Conservation (phyloP, 2,113 vertebrate genomes). For the Thunnus maccoyii region DNA sequence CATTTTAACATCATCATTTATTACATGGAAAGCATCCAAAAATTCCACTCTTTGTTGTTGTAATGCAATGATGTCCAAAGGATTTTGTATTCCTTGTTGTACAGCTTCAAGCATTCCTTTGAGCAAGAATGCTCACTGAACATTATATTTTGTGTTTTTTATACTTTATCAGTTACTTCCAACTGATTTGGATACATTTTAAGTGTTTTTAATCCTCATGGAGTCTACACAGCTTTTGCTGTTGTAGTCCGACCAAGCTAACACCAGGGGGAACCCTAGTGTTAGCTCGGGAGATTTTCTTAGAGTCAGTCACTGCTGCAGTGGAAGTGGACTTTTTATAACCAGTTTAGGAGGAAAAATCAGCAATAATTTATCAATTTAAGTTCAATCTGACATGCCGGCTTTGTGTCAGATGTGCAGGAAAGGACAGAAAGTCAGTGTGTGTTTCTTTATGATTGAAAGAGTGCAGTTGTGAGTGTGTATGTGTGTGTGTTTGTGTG, state of each 20-base stretch:
- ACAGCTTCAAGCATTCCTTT: too few relatives aligned
- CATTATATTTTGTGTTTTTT: background rate
- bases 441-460: conserved; percentile 19
- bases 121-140: background rate
- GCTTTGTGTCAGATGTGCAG: conserved; percentile 11
- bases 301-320: conserved; percentile 21
- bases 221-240: background rate
- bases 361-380: conserved; percentile 4
- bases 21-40: too few relatives aligned
- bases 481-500: conserved; percentile 27
- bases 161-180: background rate
- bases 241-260: background rate
- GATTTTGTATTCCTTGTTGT: too few relatives aligned
- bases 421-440: conserved; percentile 17
- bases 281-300: background rate
- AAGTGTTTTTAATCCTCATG: background rate
- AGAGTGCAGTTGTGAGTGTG: conserved; percentile 21
- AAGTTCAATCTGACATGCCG: background rate
- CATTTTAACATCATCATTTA: too few relatives aligned
- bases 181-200: background rate
- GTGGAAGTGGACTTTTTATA: conserved; percentile 22
- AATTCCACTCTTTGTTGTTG: too few relatives aligned
- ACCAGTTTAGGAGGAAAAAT: conserved; percentile 12
- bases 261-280: conserved; percentile 63
- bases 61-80: too few relatives aligned